A percentile compares a stretch with the other conserved stretches of the same genome.
Evolutionary conservation across 2,888 invertebrate species (phyloP).

Genomic region (Drosophila setosimentum): DNA sequence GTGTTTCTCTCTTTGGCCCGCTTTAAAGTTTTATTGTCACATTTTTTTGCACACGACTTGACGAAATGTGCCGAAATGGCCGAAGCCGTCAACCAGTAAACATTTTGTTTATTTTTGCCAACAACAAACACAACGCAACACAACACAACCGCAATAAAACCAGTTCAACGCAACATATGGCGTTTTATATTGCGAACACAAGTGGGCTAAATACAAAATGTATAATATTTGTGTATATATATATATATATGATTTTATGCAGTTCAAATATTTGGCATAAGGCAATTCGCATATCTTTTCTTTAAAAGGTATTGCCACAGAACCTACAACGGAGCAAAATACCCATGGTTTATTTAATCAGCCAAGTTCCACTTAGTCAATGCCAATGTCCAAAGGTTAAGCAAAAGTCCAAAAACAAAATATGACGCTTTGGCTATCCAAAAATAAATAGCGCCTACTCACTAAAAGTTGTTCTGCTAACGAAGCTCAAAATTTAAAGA

Average conservation of each 20-base stretch:
- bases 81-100: slow-evolving; percentile 44
- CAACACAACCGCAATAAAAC: slow-evolving; percentile 41
- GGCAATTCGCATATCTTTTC: slow-evolving; percentile 1
- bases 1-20: slow-evolving; percentile 57
- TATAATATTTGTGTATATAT: background rate
- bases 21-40: slow-evolving; percentile 67
- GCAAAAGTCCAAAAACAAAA: slow-evolving; percentile 3
- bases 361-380: slow-evolving; percentile 27
- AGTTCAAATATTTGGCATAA: slow-evolving; percentile 40
- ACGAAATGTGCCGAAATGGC: slow-evolving; percentile 68
- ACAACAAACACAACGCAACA: slow-evolving; percentile 39
- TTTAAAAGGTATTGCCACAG: slow-evolving; percentile 12
- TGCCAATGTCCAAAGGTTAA: slow-evolving; percentile 45
- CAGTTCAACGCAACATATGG: slow-evolving; percentile 73
- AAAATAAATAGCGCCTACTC: slow-evolving; percentile 40
- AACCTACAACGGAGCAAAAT: slow-evolving; percentile 2
- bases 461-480: slow-evolving; percentile 24
- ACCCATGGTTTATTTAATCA: slow-evolving; percentile 33
- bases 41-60: slow-evolving; percentile 67
- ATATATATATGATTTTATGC: slow-evolving; percentile 15
- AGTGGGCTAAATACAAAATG: slow-evolving; percentile 39
- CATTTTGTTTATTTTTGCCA: slow-evolving; percentile 70
- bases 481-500: slow-evolving; percentile 21
- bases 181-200: slow-evolving; percentile 49
- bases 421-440: slow-evolving; percentile 45